phyloP scores from a whole-genome alignment of 35 echinoderm and acorn worm species.

The Stichopus chloronotus region DNA sequence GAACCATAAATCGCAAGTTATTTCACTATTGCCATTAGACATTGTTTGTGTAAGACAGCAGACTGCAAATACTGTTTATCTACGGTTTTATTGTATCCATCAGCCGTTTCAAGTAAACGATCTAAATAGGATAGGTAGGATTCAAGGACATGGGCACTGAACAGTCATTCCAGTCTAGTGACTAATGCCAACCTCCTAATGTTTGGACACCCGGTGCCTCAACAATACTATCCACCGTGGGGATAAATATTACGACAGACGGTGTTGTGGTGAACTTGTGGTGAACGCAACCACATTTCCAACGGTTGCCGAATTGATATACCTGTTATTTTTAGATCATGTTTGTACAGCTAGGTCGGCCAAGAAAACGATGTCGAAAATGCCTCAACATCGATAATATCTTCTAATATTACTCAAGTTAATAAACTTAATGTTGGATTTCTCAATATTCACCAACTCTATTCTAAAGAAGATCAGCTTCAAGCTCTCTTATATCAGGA shows the following conservation, averaged over 20 bases:
- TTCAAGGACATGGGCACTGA: no score
- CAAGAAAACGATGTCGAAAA: no score
- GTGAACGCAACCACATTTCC: background rate
- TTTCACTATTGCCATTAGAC: no score
- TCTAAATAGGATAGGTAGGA: background rate
- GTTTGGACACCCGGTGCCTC: background rate
- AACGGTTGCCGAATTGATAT: background rate
- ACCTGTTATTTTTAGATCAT: no score
- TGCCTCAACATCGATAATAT: background rate
- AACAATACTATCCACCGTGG: background rate
- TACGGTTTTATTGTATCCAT: no score
- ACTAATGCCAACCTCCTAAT: background rate
- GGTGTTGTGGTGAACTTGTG: background rate
- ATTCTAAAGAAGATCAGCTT: conserved; percentile 22
- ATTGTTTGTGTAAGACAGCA: no score
- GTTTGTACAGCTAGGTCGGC: no score
- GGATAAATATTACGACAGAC: background rate
- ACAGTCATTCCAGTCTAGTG: no score
- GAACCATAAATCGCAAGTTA: no score
- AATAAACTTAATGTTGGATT: background rate
- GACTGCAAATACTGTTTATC: no score
- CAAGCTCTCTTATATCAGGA: background rate
- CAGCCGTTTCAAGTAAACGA: background rate
- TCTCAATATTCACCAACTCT: conserved; percentile 27
- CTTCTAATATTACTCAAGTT: conserved; percentile 13